Conservation (phyloP, 2,888 invertebrate genomes). For the Drosophila sordidula region DNA sequence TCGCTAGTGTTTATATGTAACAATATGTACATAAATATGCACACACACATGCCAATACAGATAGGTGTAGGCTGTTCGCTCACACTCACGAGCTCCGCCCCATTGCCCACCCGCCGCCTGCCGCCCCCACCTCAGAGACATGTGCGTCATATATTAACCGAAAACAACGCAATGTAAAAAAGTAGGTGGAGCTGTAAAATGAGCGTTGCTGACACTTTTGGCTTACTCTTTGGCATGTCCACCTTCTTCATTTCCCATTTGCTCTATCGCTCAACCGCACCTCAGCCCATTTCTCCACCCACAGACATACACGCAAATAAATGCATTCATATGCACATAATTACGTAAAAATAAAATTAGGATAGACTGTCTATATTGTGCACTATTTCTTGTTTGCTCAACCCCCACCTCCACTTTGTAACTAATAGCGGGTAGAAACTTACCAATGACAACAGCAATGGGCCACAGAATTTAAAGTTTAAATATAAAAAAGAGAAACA, state of each 20-base stretch:
- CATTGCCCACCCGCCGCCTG: not conserved
- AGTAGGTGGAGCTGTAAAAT: conserved; percentile 68
- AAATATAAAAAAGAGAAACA: conserved; percentile 7
- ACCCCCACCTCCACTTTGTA: conserved; percentile 34
- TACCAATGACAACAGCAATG: not conserved
- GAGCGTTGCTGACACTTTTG: conserved; percentile 61
- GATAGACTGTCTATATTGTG: conserved; percentile 24
- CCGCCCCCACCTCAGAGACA: conserved; percentile 19
- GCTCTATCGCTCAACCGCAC: no score
- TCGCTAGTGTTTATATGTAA: conserved; percentile 53
- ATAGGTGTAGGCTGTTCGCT: conserved; percentile 55
- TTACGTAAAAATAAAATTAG: conserved; percentile 18
- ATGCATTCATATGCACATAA: not conserved
- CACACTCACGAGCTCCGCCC: conserved; percentile 23
- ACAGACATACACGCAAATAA: not conserved
- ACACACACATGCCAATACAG: conserved; percentile 4
- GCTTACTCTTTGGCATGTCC: conserved; percentile 57
- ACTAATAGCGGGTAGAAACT: conserved; percentile 55
- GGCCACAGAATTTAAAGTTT: conserved; percentile 1
- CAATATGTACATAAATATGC: conserved; percentile 28
- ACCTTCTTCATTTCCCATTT: not conserved
- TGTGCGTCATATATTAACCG: conserved; percentile 79
- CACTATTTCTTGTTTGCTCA: conserved; percentile 23
- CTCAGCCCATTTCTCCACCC: not conserved
- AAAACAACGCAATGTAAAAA: conserved; percentile 59